Conservation (phyloP, 2,888 invertebrate genomes). For the Enoplolaimus lenunculus region DNA sequence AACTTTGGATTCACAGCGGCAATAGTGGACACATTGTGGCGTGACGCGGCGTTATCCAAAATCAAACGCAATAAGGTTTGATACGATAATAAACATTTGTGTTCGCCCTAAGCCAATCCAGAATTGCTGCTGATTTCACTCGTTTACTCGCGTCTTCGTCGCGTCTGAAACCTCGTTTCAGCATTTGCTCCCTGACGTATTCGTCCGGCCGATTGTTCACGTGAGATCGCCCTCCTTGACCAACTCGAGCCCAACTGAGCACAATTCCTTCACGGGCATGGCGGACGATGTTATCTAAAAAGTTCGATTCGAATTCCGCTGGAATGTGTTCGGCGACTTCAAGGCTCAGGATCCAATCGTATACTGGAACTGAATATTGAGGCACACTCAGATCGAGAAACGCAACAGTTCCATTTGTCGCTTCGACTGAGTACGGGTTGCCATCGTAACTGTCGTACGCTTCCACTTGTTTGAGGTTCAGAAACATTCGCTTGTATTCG, state of each 20-base stretch:
- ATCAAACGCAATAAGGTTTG: too few relatives aligned
- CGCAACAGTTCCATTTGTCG: constrained; percentile 15
- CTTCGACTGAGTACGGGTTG: constrained; percentile 15
- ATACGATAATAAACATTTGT: background rate
- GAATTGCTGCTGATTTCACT: background rate
- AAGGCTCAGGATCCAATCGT: constrained; percentile 24
- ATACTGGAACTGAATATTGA: constrained; percentile 20
- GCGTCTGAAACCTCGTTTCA: background rate
- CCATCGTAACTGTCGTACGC: constrained; percentile 20
- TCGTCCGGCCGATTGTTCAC: background rate
- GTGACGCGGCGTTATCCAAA: too few relatives aligned
- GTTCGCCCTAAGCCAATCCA: background rate
- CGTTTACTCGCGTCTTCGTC: background rate
- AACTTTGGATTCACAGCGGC: too few relatives aligned
- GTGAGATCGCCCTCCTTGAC: constrained; percentile 19
- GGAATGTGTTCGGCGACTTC: constrained; percentile 26
- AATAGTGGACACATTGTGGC: too few relatives aligned
- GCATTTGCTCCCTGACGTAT: background rate
- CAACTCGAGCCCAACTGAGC: constrained; percentile 23
- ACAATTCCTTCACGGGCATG: constrained; percentile 22
- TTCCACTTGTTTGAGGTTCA: background rate
- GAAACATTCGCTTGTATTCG: constrained; percentile 10
- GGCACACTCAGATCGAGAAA: constrained; percentile 24
- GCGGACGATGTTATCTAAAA: constrained; percentile 22
- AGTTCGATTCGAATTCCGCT: constrained; percentile 18